Percentiles rank a stretch among this genome's conserved stretches.
phyloP scores from a whole-genome alignment of 2,888 invertebrate species.

The Tridacna gigas region DNA sequence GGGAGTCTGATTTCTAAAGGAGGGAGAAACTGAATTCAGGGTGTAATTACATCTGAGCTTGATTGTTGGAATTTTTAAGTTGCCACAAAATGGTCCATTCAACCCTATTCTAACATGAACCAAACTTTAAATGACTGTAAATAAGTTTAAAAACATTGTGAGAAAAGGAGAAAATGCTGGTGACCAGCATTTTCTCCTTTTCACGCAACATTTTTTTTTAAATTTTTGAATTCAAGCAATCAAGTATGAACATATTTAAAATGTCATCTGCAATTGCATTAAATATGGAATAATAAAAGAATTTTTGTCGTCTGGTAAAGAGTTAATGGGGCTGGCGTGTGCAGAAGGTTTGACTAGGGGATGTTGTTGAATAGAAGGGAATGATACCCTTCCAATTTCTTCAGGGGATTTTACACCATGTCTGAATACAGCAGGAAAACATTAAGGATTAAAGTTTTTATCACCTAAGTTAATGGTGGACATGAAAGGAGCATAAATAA shows the following conservation, averaged over 20 bases:
- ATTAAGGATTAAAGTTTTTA: conserved; percentile 35
- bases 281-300: no score
- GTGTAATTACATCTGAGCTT: conserved; percentile 54
- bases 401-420: conserved; percentile 11
- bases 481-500: conserved; percentile 36
- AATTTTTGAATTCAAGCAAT: no score
- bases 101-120: no score
- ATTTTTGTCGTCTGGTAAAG: background rate
- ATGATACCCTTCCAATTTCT: conserved; percentile 4
- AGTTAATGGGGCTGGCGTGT: conserved; percentile 21
- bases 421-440: conserved; percentile 35
- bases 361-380: conserved; percentile 15
- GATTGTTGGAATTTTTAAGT: conserved; percentile 14
- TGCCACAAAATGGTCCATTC: conserved; percentile 12
- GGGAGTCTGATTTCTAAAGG: conserved; percentile 24
- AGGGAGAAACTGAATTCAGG: conserved; percentile 26
- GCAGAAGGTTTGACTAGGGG: conserved; percentile 10
- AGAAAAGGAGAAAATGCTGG: no score
- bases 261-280: no score
- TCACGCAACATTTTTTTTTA: no score
- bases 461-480: conserved; percentile 30
- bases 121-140: no score
- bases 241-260: no score
- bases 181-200: no score
- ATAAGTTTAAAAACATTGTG: no score